Base-by-base conservation (phyloP, 2,888 invertebrate species). In the Boloria euphrosyne region DNA sequence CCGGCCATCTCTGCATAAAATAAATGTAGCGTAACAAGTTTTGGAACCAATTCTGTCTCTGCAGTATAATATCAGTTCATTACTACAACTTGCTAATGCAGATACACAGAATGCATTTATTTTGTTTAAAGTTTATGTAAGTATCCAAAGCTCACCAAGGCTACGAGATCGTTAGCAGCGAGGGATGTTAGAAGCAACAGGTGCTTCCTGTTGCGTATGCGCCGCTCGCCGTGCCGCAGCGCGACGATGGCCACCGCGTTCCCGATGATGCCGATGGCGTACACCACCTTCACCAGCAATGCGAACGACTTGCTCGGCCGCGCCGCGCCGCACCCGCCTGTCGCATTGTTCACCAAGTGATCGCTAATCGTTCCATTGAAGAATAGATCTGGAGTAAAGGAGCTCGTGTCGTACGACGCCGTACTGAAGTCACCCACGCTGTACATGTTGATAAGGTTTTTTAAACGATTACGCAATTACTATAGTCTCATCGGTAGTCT, bases 141-240 rank as follows among this genome's bases (percentile, higher is more conserved):
- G 18, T 18, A 54, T 13, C 7, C 10, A 0, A 57, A 27, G 16
- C 10, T 87, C 65, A 91, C 91, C 83, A 92, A 70, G 38, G 97
- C 97, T 51, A 96, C 94, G 65, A 97, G 90, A 84, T 97, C 97
- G 79, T 97, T 97, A 59, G 93, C 93, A 43, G 96, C 95, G 72
- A 97, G 86, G 74, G 96, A 96, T 31, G 96, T 95, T 67, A 96
- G 87, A 93, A 97, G 94, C 77, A 97, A 88, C 74, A 96, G 93
- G 85, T 97, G 97, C 82, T 97, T 96, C 72, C 95, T 93, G 81
- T 97, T 97, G 77, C 96, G 93, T 50, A 95, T 93, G 78, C 95
- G 94, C 73, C 95, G 93, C 84, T 96, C 95, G 0, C 94, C 94
- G 69, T 94, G 93, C 76, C 95, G 92, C 75, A 97, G 92, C 71